phyloP scores from a whole-genome alignment of 2,888 invertebrate species.

The Zootermopsis nevadensis region DNA sequence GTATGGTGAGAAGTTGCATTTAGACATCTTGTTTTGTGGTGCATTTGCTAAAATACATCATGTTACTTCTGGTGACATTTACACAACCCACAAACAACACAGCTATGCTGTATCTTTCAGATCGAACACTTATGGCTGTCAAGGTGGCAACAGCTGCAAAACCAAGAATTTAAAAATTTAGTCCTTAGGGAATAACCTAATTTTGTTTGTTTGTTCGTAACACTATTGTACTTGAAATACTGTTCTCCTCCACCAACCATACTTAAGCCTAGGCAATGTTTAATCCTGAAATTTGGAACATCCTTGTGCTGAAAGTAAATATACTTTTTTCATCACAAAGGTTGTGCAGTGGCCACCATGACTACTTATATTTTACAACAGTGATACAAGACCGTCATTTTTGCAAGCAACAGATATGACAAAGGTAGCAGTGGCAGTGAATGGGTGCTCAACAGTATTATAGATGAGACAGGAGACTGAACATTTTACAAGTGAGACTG shows the following conservation, averaged over 20 bases:
- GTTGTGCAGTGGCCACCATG: constrained; percentile 26
- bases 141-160: constrained; percentile 23
- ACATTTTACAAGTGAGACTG: not conserved
- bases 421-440: constrained; percentile 5
- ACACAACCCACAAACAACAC: not conserved
- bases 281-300: not conserved
- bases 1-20: too few relatives aligned
- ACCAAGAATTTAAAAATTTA: not conserved
- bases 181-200: too few relatives aligned
- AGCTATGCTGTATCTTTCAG: not conserved
- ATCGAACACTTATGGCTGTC: not conserved
- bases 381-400: constrained; percentile 26
- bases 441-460: not conserved
- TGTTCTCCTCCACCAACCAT: too few relatives aligned
- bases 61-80: not conserved
- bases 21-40: not conserved
- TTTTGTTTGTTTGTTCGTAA: too few relatives aligned
- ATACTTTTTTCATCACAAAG: too few relatives aligned
- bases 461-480: not conserved
- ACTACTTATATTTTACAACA: constrained; percentile 13
- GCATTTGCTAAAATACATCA: not conserved
- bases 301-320: not conserved
- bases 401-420: constrained; percentile 27
- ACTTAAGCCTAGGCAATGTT: too few relatives aligned
- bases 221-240: too few relatives aligned